A percentile compares a stretch with the other conserved stretches of the same genome.
Conservation (phyloP, 2,888 invertebrate genomes). For the Sisyra terminalis region DNA sequence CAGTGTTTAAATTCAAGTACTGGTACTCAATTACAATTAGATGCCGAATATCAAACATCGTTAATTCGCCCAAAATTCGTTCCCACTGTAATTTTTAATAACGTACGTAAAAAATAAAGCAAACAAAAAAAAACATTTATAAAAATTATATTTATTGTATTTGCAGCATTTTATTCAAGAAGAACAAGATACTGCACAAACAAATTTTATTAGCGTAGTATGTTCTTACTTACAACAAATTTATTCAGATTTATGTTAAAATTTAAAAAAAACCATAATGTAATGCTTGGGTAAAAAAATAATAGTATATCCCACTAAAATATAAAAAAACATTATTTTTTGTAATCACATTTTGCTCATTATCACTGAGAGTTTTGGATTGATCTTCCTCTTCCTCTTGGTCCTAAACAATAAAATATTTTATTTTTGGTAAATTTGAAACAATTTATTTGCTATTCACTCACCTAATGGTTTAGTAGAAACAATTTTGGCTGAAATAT, state of each 20-base stretch:
- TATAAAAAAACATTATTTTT: neutral
- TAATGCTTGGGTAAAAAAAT: neutral
- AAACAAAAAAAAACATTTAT: constrained; percentile 5
- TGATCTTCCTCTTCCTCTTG: too few species aligned
- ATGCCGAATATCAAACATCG: constrained; percentile 30
- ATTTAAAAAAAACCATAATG: neutral
- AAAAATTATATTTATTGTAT: constrained; percentile 5
- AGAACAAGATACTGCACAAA: constrained; percentile 27
- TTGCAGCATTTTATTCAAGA: constrained; percentile 25
- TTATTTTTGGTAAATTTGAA: too few species aligned
- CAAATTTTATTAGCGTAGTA: constrained; percentile 25
- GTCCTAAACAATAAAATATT: too few species aligned
- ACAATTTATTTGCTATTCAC: too few species aligned
- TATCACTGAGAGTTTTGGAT: too few species aligned
- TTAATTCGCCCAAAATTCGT: constrained; percentile 28
- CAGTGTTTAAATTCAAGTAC: constrained; percentile 24
- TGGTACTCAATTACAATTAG: constrained; percentile 30
- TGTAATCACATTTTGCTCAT: neutral
- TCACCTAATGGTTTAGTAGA: too few species aligned
- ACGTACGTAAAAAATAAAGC: constrained; percentile 23
- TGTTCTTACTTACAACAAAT: constrained; percentile 18
- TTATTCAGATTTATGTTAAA: constrained; percentile 10
- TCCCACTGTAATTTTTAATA: constrained; percentile 33
- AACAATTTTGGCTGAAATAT: too few species aligned
- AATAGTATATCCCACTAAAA: neutral